These are phyloP conservation scores for Lithophane ornitopus DNA, from an alignment of 2,888 invertebrate genomes.

Conservation along the genomic window DNA sequence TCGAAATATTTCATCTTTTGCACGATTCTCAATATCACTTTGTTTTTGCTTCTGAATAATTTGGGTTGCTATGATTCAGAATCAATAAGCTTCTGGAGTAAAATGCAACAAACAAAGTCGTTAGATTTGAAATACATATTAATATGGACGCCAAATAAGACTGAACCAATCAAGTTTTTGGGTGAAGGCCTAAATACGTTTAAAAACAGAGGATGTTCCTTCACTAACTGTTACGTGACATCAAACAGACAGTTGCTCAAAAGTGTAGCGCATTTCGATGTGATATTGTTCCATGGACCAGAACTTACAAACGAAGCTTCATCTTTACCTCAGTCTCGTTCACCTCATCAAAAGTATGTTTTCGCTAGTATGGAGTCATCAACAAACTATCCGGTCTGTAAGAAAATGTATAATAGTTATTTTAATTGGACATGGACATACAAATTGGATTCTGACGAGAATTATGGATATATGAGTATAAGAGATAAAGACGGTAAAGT, in stretches of 20 bases:
- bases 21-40: neutral
- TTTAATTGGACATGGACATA: slow-evolving; percentile 82
- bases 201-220: slow-evolving; percentile 71
- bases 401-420: slow-evolving; percentile 68
- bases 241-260: slow-evolving; percentile 67
- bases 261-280: slow-evolving; percentile 75
- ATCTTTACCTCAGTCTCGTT: slow-evolving; percentile 70
- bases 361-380: slow-evolving; percentile 74
- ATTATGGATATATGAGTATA: slow-evolving; percentile 73
- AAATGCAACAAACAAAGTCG: neutral
- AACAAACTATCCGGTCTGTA: slow-evolving; percentile 71
- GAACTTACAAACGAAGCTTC: slow-evolving; percentile 58
- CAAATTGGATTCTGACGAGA: slow-evolving; percentile 74
- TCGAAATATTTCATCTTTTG: neutral
- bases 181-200: slow-evolving; percentile 73
- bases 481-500: slow-evolving; percentile 66
- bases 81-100: too few species aligned
- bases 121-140: slow-evolving; percentile 74
- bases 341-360: slow-evolving; percentile 58
- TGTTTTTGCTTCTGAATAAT: neutral
- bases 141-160: slow-evolving; percentile 72
- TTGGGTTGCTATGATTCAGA: neutral
- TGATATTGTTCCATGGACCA: slow-evolving; percentile 76
- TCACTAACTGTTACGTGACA: slow-evolving; percentile 79
- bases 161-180: slow-evolving; percentile 71